These are phyloP conservation scores for Pollimyrus isidori DNA, from an alignment of 2,113 vertebrate genomes.

Conservation along the genomic window DNA sequence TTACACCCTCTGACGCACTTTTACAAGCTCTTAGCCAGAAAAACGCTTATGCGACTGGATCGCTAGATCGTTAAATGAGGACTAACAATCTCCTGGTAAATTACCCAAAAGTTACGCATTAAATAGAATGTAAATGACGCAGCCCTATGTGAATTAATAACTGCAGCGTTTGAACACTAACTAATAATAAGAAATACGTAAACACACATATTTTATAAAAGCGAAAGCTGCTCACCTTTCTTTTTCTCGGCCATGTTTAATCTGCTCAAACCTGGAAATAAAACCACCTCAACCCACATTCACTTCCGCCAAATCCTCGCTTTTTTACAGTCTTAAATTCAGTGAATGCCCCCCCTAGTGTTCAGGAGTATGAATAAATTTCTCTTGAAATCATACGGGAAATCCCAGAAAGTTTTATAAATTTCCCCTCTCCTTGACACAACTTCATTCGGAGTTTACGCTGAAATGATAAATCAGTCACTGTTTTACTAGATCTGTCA, in stretches of 20 bases:
- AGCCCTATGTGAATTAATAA: neutral
- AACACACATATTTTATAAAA: neutral
- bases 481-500: neutral
- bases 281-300: neutral
- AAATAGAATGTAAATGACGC: neutral
- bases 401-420: neutral
- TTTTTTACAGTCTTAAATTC: slow-evolving; percentile 22
- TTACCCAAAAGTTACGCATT: neutral
- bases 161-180: neutral
- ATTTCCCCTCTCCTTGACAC: neutral
- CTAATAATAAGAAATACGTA: neutral
- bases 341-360: neutral
- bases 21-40: neutral
- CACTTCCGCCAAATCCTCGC: neutral
- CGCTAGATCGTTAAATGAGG: neutral
- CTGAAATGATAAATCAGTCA: neutral
- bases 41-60: neutral
- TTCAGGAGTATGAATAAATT: neutral
- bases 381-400: neutral
- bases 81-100: neutral
- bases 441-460: neutral
- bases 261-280: neutral
- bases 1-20: neutral
- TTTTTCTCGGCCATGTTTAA: slow-evolving; percentile 36
- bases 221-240: slow-evolving; percentile 29